Conservation (phyloP, 2,113 vertebrate genomes). For the Hemibagrus wyckioides region DNA sequence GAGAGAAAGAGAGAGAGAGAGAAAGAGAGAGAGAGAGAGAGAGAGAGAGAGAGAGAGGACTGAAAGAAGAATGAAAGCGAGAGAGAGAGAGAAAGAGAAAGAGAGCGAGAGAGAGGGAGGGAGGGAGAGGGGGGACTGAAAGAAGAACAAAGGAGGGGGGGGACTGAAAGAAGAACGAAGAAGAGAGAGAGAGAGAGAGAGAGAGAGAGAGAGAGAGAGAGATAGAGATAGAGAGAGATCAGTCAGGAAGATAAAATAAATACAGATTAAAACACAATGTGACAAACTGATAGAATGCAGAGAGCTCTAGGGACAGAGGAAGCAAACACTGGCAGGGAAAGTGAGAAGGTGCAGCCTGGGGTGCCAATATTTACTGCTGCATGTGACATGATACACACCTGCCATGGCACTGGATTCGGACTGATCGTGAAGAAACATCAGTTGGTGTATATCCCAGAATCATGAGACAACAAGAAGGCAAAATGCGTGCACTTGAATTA, state of each 20-base stretch:
- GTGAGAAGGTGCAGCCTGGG: background rate
- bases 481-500: no score
- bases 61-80: no score
- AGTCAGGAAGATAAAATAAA: slow-evolving; percentile 1
- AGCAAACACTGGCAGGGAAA: background rate
- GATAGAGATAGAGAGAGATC: background rate
- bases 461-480: no score
- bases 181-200: background rate
- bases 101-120: no score
- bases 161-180: no score
- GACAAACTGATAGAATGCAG: background rate
- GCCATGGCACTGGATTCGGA: background rate
- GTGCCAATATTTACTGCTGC: background rate
- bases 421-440: background rate
- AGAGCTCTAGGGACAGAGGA: background rate
- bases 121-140: no score
- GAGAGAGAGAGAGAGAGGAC: no score
- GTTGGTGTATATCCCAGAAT: background rate
- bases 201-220: slow-evolving; percentile 24
- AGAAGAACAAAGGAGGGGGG: no score
- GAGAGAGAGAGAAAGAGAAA: no score
- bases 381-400: background rate
- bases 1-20: no score
- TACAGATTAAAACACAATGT: background rate
- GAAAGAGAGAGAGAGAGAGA: no score